Conservation (phyloP, 2,797 vertebrate species). For the Philypnodon macrostomus region DNA sequence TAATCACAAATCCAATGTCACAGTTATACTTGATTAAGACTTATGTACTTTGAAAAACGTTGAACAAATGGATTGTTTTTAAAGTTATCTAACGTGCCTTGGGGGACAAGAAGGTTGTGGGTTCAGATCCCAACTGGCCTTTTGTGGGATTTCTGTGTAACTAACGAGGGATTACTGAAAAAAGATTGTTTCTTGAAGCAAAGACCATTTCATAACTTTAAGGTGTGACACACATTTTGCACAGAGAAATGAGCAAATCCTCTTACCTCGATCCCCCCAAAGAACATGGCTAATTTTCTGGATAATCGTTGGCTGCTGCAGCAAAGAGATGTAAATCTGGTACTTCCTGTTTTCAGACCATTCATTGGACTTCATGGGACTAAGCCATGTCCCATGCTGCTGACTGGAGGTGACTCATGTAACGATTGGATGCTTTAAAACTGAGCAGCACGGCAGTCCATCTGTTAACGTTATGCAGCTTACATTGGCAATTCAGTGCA, state of each 20-base stretch:
- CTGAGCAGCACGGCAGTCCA: conserved; percentile 47
- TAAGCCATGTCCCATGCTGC: conserved; percentile 42
- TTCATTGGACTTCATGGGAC: conserved; percentile 4
- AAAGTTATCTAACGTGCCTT: too few species aligned
- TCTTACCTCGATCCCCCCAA: conserved; percentile 36
- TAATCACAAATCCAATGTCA: background rate
- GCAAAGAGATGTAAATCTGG: conserved; percentile 5
- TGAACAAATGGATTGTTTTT: too few species aligned
- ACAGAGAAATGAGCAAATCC: conserved; percentile 27
- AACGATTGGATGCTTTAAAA: conserved; percentile 47
- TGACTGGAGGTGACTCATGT: conserved; percentile 65
- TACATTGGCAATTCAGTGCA: background rate
- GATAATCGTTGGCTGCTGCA: conserved; percentile 16
- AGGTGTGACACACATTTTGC: conserved; percentile 32
- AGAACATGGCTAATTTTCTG: conserved; percentile 32
- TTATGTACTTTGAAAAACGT: too few species aligned
- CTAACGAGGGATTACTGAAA: conserved; percentile 1
- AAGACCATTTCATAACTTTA: conserved; percentile 26
- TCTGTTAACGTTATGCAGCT: conserved; percentile 45
- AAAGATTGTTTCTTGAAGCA: conserved; percentile 34
- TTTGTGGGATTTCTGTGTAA: background rate
- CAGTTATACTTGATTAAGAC: background rate
- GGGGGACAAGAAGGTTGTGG: too few species aligned
- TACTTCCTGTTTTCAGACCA: background rate
- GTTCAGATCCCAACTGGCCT: too few species aligned